Evolutionary conservation across 2,113 vertebrate species (phyloP).

Genomic region (Cyanoderma ruficeps): DNA sequence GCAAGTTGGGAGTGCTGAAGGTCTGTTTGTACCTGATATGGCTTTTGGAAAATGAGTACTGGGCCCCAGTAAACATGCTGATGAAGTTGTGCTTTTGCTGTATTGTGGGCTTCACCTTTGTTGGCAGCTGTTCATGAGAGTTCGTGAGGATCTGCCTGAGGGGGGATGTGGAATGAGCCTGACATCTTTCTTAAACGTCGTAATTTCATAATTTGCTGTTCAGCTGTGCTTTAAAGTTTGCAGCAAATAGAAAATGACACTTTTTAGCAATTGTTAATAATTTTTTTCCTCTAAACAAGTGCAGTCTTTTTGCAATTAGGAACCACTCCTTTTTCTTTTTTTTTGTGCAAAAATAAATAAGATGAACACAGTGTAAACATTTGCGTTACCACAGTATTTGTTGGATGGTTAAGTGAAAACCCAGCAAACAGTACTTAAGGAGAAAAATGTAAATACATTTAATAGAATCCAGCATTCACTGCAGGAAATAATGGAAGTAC

Average conservation of each 20-base stretch:
- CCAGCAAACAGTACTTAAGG: conserved; percentile 22
- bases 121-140: not conserved
- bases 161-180: not conserved
- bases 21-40: not conserved
- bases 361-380: conserved; percentile 49
- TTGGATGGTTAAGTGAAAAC: conserved; percentile 32
- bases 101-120: not conserved
- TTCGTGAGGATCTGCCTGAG: not conserved
- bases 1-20: conserved; percentile 10
- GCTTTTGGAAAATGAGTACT: not conserved
- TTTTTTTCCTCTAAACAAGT: conserved; percentile 39
- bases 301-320: conserved; percentile 20
- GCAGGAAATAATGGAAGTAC: not conserved
- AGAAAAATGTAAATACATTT: conserved; percentile 66
- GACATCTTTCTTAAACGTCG: not conserved
- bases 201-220: not conserved
- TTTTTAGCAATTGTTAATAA: conserved; percentile 22
- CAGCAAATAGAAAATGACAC: not conserved
- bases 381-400: conserved; percentile 33
- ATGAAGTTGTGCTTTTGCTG: not conserved
- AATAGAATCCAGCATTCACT: conserved; percentile 35
- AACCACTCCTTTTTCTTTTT: not conserved
- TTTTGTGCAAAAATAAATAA: conserved; percentile 37
- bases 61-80: not conserved
- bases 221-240: not conserved